Evolutionary conservation across 2,113 vertebrate species (phyloP), one percentile per base, ranked within the genome.

Genomic region (Amazona vittata): DNA sequence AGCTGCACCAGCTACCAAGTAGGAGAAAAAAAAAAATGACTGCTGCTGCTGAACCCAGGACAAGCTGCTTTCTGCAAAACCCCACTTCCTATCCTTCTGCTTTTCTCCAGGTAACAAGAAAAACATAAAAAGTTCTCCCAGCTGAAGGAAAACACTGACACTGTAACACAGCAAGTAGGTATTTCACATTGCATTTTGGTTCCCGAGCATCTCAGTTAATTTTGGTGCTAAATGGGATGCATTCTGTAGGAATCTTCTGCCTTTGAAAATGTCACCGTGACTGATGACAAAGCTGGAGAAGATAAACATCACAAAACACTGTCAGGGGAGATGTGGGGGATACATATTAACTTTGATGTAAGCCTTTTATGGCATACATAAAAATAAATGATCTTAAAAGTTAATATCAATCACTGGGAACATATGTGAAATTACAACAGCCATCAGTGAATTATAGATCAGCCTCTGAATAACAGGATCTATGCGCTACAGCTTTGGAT

Each of bases 311-410:
- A 1, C 79, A 90, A 90, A 95, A 60, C 1, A 8, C 67, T 73
- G 44, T 60, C 28, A 82, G 1, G 82, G 70, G 62, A 68, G 78
- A 79, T 50, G 81, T 52, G 78, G 68, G 43, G 22, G 18, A 91
- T 86, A 79, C 35, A 53, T 60, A 84, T 83, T 87, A 87, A 78
- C 52, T 94, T 89, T 94, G 71, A 94, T 87, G 85, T 76, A 96
- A 96, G 70, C 70, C 68, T 92, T 96, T 96, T 75, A 96, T 96
- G 76, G 24, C 81, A 81, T 57, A 69, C 76, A 93, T 93, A 96
- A 97, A 96, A 97, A 95, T 86, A 94, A 94, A 89, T 84, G 2
- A 90, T 46, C 73, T 95, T 75, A 69, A 60, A 43, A 80, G 83
- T 69, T 89, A 81, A 74, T 93, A 77, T 53, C 35, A 93, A 68